Base-by-base conservation (phyloP, 2,797 vertebrate species). In the Ibycter americanus region DNA sequence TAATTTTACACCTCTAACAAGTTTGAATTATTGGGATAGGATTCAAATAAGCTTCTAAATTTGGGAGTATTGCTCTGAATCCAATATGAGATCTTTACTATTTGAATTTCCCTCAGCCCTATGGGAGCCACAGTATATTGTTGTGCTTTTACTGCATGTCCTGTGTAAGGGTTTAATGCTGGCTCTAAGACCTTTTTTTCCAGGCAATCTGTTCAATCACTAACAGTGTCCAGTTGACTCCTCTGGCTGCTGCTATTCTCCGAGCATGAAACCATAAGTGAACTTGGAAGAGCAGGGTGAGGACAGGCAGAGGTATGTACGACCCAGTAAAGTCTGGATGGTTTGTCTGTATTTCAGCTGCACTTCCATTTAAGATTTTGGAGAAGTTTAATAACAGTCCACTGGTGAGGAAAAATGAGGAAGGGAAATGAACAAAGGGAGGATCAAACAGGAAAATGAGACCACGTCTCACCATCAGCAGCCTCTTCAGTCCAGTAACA, bases 1-100 rank as follows among this genome's bases (percentile, higher is more conserved):
- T 92, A 83, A 96, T 96, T 96, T 93, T 96, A 93, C 78, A 96
- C 59, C 95, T 89, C 81, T 89, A 95, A 89, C 73, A 83, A 82
- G 90, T 94, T 36, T 80, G 83, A 95, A 83, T 95, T 95, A 94
- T 74, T 91, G 67, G 63, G 67, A 87, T 72, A 85, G 76, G 59
- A 89, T 87, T 96, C 93, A 94, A 94, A 90, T 78, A 90, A 87
- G 49, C 78, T 92, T 74, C 86, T 89, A 92, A 87, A 92, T 95
- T 92, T 94, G 78, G 49, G 86, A 87, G 38, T 47, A 54, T 89
- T 55, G 87, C 61, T 91, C 44, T 81, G 76, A 93, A 89, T 87
- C 87, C 86, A 80, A 14, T 44, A 85, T 15, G 34, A 92, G 76
- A 83, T 71, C 80, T 89, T 80, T 89, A 91, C 40, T 55, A 17